These are phyloP conservation scores for Bombus breviceps DNA, from an alignment of 1,140 invertebrate species.

Conservation along the genomic window DNA sequence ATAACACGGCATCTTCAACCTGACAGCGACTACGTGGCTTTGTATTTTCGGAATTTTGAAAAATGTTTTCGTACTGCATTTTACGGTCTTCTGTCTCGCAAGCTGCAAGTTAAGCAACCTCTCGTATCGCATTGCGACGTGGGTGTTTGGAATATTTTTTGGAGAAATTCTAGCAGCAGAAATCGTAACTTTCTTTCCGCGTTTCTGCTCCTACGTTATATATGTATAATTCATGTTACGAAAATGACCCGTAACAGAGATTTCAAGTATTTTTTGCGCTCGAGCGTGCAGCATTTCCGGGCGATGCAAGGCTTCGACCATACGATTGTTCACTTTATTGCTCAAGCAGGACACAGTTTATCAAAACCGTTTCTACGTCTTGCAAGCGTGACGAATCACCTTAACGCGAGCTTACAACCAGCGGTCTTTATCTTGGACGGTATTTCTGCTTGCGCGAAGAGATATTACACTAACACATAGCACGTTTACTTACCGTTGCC, in stretches of 20 bases:
- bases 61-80: neutral
- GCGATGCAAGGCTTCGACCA: neutral
- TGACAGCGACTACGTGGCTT: neutral
- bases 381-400: neutral
- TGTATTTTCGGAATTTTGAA: neutral
- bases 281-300: too few relatives aligned
- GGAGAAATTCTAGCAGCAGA: too few relatives aligned
- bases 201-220: too few relatives aligned
- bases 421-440: neutral
- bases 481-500: neutral
- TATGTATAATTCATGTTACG: too few relatives aligned
- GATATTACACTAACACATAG: neutral
- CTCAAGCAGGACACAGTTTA: neutral
- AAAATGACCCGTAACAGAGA: too few relatives aligned
- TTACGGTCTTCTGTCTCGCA: too few relatives aligned
- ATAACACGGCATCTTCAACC: neutral
- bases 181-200: too few relatives aligned
- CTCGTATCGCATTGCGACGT: too few relatives aligned
- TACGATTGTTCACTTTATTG: neutral
- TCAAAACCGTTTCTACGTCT: neutral
- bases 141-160: too few relatives aligned
- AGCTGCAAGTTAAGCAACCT: too few relatives aligned
- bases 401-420: neutral
- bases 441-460: neutral
- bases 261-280: too few relatives aligned